Percentiles rank a stretch among this genome's conserved stretches.
Conservation (phyloP, 2,797 vertebrate genomes). For the Tragelaphus oryx region DNA sequence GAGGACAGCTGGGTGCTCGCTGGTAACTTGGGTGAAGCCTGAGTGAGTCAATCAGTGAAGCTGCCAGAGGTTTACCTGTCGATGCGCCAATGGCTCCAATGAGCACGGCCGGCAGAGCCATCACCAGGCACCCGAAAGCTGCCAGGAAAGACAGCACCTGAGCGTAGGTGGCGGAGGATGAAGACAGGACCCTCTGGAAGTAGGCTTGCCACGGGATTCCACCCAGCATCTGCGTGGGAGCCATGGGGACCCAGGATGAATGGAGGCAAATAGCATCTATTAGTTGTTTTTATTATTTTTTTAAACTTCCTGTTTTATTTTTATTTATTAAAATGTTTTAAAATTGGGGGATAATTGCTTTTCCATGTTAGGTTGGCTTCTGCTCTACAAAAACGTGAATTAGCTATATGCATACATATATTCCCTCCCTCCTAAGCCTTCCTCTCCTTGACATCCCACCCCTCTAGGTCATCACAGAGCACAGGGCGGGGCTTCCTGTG, state of each 20-base stretch:
- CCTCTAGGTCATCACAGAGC: not conserved
- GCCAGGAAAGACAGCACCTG: constrained; percentile 96
- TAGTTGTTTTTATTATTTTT: not conserved
- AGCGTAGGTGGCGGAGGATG: constrained; percentile 96
- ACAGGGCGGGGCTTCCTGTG: not conserved
- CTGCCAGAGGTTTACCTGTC: constrained; percentile 85
- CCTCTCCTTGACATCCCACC: not conserved
- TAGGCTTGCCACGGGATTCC: constrained; percentile 99
- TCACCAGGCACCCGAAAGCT: constrained; percentile 94
- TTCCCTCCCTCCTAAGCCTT: not conserved
- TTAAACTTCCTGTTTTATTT: not conserved
- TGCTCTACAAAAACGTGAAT: not conserved
- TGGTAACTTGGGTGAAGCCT: not conserved
- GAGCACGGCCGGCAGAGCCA: constrained; percentile 94
- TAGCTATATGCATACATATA: not conserved
- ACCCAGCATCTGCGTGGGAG: constrained; percentile 91
- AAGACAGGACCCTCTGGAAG: constrained; percentile 96
- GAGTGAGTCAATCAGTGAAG: not conserved
- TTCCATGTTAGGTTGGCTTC: not conserved
- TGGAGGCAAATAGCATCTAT: not conserved
- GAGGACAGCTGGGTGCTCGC: too few species aligned
- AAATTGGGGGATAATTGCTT: not conserved
- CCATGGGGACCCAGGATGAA: not conserved
- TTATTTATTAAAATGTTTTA: not conserved
- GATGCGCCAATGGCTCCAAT: constrained; percentile 97